Base-by-base conservation (phyloP, 2,888 invertebrate genomes). In the Acrobasis consociella region DNA sequence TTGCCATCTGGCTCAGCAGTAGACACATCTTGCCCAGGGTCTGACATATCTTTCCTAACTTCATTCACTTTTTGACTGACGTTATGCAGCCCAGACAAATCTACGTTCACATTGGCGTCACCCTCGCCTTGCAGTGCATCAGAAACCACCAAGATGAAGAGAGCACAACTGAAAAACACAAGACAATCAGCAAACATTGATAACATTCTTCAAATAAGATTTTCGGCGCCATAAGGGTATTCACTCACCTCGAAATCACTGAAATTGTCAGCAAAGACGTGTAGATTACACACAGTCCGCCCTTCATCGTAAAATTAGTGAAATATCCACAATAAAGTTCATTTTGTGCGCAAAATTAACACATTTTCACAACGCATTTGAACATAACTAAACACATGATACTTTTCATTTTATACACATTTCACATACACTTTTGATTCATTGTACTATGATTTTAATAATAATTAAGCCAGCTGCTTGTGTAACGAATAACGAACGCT, bases 231-330 rank as follows among this genome's bases (percentile, higher is more conserved):
- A n/a, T 67, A 51, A 52, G 39, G 5, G 7, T 1, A 49, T 62
- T 64, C 67, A 81, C 77, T 70, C 82, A 94, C 94, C 94, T 94
- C 69, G 94, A 94, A 63, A 93, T 80, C 76, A 94, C 87, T 78
- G 93, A 94, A 79, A 94, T 93, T 68, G 94, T 92, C 87, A 94
- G 89, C 79, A 94, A 86, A 80, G 93, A 93, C 91, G 94, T 94
- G 84, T 94, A 94, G 78, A 94, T 89, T 73, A 93, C 82, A 82
- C 91, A 91, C 79, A 94, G 84, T 77, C 93, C 93, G 84, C 93
- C 91, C 93, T 93, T 94, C 94, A 94, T 94, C 89, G 89, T 94
- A 91, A 81, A 83, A 87, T 86, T 74, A 89, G 69, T 85, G 83
- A 86, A 80, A 87, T 84, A 87, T 89, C 85, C 82, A 87, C 86